Evolutionary conservation across 2,888 invertebrate genomes (phyloP).

Genomic region (Drosophila diplacantha): DNA sequence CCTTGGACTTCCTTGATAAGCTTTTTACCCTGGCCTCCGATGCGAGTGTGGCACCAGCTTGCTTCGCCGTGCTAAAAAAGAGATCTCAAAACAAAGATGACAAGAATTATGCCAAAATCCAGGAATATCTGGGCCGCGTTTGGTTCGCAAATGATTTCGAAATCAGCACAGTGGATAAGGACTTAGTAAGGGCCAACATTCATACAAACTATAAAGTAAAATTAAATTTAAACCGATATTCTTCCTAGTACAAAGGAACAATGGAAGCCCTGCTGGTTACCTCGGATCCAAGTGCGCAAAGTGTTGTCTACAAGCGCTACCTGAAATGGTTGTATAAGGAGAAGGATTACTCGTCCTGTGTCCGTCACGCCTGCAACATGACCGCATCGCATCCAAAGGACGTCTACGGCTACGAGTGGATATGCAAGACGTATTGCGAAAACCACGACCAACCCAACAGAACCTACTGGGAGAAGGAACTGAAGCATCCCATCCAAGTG

Average conservation of each 20-base stretch:
- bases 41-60: slow-evolving; percentile 24
- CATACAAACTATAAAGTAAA: background rate
- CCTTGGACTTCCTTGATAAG: slow-evolving; percentile 69
- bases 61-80: slow-evolving; percentile 52
- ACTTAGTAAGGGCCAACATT: slow-evolving; percentile 50
- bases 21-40: slow-evolving; percentile 55
- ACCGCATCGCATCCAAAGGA: slow-evolving; percentile 78
- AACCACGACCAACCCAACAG: slow-evolving; percentile 46
- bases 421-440: slow-evolving; percentile 81
- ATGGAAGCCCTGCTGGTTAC: slow-evolving; percentile 62
- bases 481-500: slow-evolving; percentile 76
- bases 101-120: slow-evolving; percentile 46
- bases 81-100: slow-evolving; percentile 33
- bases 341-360: slow-evolving; percentile 77
- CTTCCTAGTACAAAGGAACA: slow-evolving; percentile 62
- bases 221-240: background rate
- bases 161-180: slow-evolving; percentile 45
- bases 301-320: slow-evolving; percentile 68
- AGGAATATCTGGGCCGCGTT: slow-evolving; percentile 67
- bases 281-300: slow-evolving; percentile 40
- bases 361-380: slow-evolving; percentile 79
- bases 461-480: slow-evolving; percentile 46
- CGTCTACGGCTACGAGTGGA: slow-evolving; percentile 81
- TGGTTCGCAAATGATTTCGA: slow-evolving; percentile 60
- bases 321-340: slow-evolving; percentile 74